Evolutionary conservation across 30 jellyfish, hydroid and myxozoan species (phyloP).

Genomic region (Catostylus mosaicus): DNA sequence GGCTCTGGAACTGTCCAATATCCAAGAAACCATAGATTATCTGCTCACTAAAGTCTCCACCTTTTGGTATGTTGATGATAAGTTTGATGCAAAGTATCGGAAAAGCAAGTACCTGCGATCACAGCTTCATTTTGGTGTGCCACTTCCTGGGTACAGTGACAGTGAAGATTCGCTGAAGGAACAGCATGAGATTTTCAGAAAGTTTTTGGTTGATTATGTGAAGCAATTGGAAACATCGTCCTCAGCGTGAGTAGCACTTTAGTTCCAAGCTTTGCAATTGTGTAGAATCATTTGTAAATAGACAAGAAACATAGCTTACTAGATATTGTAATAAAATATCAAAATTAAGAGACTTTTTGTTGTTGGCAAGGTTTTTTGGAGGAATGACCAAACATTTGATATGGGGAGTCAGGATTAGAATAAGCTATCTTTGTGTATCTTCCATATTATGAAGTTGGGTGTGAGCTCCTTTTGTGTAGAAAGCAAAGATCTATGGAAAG

Average conservation of each 20-base stretch:
- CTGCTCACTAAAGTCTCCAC: constrained; percentile 60
- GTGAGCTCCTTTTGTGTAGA: too few species aligned
- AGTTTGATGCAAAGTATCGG: constrained; percentile 35
- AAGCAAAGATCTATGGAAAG: too few species aligned
- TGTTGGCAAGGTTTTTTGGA: too few species aligned
- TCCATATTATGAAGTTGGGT: too few species aligned
- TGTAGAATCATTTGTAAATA: too few species aligned
- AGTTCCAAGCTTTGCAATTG: too few species aligned
- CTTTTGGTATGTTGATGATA: constrained; percentile 75
- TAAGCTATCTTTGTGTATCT: too few species aligned
- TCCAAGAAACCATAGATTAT: constrained; percentile 54
- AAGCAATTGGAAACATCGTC: constrained; percentile 64
- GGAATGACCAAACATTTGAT: too few species aligned
- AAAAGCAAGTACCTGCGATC: constrained; percentile 59
- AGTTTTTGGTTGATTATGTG: constrained; percentile 59
- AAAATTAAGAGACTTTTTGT: too few species aligned
- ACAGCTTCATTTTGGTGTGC: constrained; percentile 69
- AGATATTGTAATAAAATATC: too few species aligned
- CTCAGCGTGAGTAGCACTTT: constrained; percentile 38
- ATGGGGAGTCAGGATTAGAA: too few species aligned
- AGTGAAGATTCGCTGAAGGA: constrained; percentile 24
- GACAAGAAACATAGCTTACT: too few species aligned
- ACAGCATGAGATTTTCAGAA: constrained; percentile 62
- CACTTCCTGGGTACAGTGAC: constrained; percentile 53
- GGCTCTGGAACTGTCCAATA: constrained; percentile 39